phyloP scores from a whole-genome alignment of 2,888 invertebrate species.

The Ellobium chinense region DNA sequence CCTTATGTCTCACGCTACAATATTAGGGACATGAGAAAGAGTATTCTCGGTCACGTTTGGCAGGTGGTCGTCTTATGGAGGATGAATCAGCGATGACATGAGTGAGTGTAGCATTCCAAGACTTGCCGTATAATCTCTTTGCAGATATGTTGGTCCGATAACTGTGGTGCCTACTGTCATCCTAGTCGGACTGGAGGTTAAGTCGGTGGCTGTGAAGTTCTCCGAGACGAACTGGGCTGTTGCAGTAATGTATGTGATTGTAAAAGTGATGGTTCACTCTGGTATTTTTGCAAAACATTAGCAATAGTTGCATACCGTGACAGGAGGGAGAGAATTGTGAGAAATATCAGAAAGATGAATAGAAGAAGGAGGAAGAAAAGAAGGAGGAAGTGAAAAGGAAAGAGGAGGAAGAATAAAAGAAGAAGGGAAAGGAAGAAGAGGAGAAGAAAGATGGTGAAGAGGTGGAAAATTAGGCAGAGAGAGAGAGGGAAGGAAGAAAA shows the following conservation, averaged over 20 bases:
- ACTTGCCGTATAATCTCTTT: too few species aligned
- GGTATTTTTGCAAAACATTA: neutral
- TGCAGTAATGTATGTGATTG: constrained; percentile 81
- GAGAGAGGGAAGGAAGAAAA: too few species aligned
- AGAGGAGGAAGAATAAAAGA: neutral
- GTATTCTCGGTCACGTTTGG: too few species aligned
- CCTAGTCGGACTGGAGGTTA: constrained; percentile 61
- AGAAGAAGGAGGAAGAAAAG: neutral
- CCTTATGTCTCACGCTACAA: too few species aligned
- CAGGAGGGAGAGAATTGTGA: neutral
- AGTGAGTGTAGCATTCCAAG: neutral
- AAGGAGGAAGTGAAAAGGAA: constrained; percentile 28
- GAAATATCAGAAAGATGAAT: constrained; percentile 14
- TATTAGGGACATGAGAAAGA: too few species aligned
- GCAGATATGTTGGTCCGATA: constrained; percentile 64
- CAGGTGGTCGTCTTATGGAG: too few species aligned
- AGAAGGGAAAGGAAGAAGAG: constrained; percentile 4
- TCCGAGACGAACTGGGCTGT: constrained; percentile 68
- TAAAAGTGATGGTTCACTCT: neutral
- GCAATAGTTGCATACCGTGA: neutral
- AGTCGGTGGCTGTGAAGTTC: constrained; percentile 59
- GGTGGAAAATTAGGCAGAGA: too few species aligned
- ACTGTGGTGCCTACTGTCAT: constrained; percentile 66
- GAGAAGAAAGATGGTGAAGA: too few species aligned
- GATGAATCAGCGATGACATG: neutral